A percentile compares a stretch with the other conserved stretches of the same genome.
Conservation (phyloP, 2,797 vertebrate species). For the Lutjanus argentimaculatus region DNA sequence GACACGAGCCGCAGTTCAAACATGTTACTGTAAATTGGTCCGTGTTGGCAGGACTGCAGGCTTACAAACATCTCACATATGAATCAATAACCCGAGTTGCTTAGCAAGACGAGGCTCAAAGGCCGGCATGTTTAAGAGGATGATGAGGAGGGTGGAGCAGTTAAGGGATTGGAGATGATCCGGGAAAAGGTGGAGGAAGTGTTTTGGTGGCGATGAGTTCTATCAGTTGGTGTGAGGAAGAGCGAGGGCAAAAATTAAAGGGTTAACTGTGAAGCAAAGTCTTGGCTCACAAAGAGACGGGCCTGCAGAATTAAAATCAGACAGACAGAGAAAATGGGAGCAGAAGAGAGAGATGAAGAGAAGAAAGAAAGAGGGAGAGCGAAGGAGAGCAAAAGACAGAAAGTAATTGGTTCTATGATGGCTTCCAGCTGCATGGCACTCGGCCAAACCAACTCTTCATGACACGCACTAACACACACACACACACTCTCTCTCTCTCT, state of each 20-base stretch:
- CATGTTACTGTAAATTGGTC: conserved; percentile 65
- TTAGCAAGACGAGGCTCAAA: conserved; percentile 16
- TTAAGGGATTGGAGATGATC: conserved; percentile 18
- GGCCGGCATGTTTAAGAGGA: conserved; percentile 16
- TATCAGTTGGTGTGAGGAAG: conserved; percentile 5
- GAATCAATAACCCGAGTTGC: conserved; percentile 30
- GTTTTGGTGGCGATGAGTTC: conserved; percentile 19
- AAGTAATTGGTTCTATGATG: conserved; percentile 96
- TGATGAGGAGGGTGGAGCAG: conserved; percentile 27
- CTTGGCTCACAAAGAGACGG: conserved; percentile 53
- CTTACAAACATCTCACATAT: conserved; percentile 50
- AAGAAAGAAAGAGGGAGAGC: conserved; percentile 61
- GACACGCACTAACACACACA: conserved; percentile 42
- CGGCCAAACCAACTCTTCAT: conserved; percentile 85
- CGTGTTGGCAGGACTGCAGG: conserved; percentile 32
- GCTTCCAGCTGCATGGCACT: conserved; percentile 94
- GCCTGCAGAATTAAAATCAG: conserved; percentile 75
- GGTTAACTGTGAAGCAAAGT: conserved; percentile 51
- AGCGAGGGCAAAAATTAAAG: conserved; percentile 33
- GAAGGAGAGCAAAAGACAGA: conserved; percentile 86
- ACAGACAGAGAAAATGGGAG: conserved; percentile 69
- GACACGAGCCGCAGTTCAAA: conserved; percentile 57
- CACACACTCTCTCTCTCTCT: conserved; percentile 31
- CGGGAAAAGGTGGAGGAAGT: neutral
- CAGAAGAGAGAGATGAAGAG: conserved; percentile 69